A percentile compares a stretch with the other conserved stretches of the same genome.
phyloP scores from a whole-genome alignment of 1,140 invertebrate species.

The Heliothis virescens region DNA sequence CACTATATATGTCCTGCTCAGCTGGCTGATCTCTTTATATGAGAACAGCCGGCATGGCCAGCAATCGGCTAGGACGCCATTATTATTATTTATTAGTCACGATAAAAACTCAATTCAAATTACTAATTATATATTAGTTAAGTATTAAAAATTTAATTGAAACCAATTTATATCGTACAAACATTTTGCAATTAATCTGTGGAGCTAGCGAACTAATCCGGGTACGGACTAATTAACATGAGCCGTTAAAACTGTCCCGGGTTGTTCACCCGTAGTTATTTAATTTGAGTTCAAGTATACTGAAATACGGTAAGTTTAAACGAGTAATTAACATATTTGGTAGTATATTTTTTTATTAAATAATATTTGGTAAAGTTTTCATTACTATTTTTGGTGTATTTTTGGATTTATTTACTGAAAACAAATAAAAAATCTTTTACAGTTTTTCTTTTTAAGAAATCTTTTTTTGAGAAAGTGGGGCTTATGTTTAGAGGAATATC shows the following conservation, averaged over 20 bases:
- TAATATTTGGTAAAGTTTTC: not conserved
- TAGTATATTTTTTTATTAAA: not conserved
- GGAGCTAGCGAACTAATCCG: not conserved
- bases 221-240: conserved; percentile 11
- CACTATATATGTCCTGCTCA: no score
- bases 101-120: no score
- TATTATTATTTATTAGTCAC: no score
- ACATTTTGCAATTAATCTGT: not conserved
- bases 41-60: no score
- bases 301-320: conserved; percentile 2
- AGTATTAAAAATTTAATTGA: not conserved
- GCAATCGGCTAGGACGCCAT: no score
- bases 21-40: no score
- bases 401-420: no score
- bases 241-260: not conserved
- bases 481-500: no score
- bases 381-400: not conserved
- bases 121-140: no score
- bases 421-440: no score
- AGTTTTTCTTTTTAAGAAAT: no score
- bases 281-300: conserved; percentile 32
- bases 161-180: not conserved
- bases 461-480: no score
- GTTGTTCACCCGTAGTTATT: conserved; percentile 26
- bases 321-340: conserved; percentile 22